phyloP scores from a whole-genome alignment of 2,888 invertebrate genomes.

The Agrenia bidenticulata region DNA sequence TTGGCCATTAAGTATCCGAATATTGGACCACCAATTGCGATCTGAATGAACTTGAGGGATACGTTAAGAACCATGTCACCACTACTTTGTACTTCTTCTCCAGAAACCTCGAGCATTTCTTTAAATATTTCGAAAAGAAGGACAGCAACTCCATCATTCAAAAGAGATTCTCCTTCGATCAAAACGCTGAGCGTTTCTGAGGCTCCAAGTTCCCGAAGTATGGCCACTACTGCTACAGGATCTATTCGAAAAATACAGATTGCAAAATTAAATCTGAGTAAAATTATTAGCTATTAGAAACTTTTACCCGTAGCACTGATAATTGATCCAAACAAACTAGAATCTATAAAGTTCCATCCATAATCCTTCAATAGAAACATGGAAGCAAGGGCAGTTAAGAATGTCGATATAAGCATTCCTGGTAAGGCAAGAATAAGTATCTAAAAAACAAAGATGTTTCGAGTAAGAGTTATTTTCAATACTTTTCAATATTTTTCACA shows the following conservation, averaged over 20 bases:
- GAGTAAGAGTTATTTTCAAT: no score
- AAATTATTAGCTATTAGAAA: background rate
- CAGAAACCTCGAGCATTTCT: constrained; percentile 30
- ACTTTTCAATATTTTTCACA: no score
- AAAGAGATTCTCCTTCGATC: constrained; percentile 59
- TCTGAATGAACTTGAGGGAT: constrained; percentile 53
- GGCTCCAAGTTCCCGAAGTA: constrained; percentile 57
- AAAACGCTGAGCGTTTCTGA: constrained; percentile 56
- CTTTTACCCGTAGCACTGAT: constrained; percentile 55
- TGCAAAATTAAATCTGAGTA: no score
- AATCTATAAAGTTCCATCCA: constrained; percentile 47
- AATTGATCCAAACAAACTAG: constrained; percentile 57
- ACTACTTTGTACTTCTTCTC: constrained; percentile 21
- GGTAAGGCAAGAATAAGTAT: constrained; percentile 49
- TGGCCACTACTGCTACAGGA: constrained; percentile 59
- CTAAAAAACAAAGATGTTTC: no score
- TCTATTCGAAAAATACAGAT: constrained; percentile 53
- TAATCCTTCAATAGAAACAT: constrained; percentile 39
- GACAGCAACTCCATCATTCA: constrained; percentile 60
- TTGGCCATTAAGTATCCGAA: constrained; percentile 56
- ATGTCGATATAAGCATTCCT: constrained; percentile 48
- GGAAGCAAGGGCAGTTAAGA: constrained; percentile 42
- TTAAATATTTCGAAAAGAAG: constrained; percentile 57
- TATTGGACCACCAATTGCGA: constrained; percentile 56
- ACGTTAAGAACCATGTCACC: constrained; percentile 21